These are phyloP conservation scores for Drymonia ruficornis DNA, from an alignment of 2,888 invertebrate species.

Conservation along the genomic window DNA sequence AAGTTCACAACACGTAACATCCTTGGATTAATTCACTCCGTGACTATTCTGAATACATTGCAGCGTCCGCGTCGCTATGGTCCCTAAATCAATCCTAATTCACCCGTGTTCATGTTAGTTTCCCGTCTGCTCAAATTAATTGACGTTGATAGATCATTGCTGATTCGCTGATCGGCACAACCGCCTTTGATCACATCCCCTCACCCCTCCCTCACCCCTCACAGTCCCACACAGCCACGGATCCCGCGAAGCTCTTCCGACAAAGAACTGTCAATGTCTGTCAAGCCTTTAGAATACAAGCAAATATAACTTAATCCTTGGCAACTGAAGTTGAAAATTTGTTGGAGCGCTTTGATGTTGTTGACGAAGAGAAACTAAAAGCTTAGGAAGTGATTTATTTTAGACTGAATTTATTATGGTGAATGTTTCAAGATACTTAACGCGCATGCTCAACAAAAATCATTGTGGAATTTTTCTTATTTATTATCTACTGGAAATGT, in stretches of 20 bases:
- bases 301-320: constrained; percentile 10
- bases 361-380: constrained; percentile 11
- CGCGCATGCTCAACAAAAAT: too few relatives aligned
- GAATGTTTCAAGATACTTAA: neutral
- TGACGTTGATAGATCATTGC: constrained; percentile 37
- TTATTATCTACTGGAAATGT: too few relatives aligned
- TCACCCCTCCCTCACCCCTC: neutral
- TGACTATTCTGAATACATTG: too few relatives aligned
- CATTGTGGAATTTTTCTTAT: too few relatives aligned
- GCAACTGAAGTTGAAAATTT: constrained; percentile 11
- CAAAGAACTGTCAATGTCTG: constrained; percentile 39
- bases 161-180: constrained; percentile 23
- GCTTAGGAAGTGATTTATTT: constrained; percentile 17
- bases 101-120: constrained; percentile 20
- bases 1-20: too few relatives aligned
- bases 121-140: constrained; percentile 27
- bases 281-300: constrained; percentile 12
- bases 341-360: constrained; percentile 10
- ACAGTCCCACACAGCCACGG: constrained; percentile 13
- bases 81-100: constrained; percentile 20
- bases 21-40: too few relatives aligned
- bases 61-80: too few relatives aligned
- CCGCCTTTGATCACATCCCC: constrained; percentile 26
- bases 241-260: constrained; percentile 19
- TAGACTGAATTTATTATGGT: neutral